phyloP scores from a whole-genome alignment of 2,113 vertebrate species.

The Drymodes brunneopygia region DNA sequence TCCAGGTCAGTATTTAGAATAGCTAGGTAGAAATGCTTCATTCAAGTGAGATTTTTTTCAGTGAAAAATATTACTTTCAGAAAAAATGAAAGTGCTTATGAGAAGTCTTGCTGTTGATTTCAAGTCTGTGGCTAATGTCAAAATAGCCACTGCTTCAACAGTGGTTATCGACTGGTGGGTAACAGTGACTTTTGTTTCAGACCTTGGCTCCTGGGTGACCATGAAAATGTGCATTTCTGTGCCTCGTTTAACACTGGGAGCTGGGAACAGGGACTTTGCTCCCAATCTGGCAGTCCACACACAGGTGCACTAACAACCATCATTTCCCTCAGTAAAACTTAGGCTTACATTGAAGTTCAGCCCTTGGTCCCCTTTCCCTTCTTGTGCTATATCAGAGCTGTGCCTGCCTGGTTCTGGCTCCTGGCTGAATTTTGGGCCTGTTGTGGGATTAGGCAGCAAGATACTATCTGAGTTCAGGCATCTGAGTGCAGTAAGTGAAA shows the following conservation, averaged over 20 bases:
- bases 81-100: not conserved
- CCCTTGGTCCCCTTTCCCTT: fast-evolving
- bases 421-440: not conserved
- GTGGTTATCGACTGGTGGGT: not conserved
- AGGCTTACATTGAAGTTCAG: not conserved
- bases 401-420: not conserved
- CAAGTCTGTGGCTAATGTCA: not conserved
- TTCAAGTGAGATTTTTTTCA: not conserved
- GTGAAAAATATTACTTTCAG: not conserved
- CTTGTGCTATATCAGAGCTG: not conserved
- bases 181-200: not conserved
- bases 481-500: not conserved
- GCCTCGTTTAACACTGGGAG: not conserved
- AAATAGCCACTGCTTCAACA: not conserved
- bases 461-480: fast-evolving
- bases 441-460: not conserved
- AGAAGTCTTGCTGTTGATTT: not conserved
- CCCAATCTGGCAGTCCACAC: not conserved
- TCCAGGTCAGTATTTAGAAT: not conserved
- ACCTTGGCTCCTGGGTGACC: not conserved
- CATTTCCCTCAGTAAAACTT: not conserved
- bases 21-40: not conserved
- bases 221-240: not conserved
- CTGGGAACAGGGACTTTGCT: not conserved
- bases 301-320: not conserved